phyloP scores from a whole-genome alignment of 2,113 vertebrate genomes.

The Lophura nycthemera region DNA sequence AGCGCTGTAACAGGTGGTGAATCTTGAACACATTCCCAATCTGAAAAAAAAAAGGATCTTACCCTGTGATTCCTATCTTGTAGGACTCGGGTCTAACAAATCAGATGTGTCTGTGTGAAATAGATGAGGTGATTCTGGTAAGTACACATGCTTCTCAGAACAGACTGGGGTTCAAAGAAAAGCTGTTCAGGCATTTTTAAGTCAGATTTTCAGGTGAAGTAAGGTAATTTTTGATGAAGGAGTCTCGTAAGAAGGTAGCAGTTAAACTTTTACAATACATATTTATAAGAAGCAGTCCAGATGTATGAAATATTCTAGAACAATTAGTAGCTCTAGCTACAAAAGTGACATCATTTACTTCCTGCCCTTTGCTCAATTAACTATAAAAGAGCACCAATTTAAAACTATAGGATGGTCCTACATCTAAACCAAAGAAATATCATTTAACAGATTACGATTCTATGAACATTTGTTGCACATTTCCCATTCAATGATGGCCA shows the following conservation, averaged over 20 bases:
- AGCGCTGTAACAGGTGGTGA: constrained; percentile 21
- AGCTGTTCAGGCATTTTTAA: neutral
- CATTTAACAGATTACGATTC: neutral
- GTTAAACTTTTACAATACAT: neutral
- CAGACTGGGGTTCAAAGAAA: neutral
- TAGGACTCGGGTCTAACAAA: neutral
- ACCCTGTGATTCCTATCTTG: neutral
- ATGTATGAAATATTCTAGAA: neutral
- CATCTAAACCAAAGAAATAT: neutral
- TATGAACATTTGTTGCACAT: neutral
- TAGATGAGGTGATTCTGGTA: neutral
- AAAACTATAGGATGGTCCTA: neutral
- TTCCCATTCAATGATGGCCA: neutral
- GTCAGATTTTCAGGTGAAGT: neutral
- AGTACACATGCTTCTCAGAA: neutral
- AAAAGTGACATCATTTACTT: neutral
- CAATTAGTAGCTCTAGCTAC: neutral
- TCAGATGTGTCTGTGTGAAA: neutral
- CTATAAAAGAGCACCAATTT: neutral
- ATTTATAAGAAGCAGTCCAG: neutral
- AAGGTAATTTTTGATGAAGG: neutral
- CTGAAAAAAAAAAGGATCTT: neutral
- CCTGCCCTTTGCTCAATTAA: neutral
- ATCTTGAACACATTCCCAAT: neutral
- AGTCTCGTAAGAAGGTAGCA: neutral